These are phyloP conservation scores for Rhinatrema bivittatum DNA, from an alignment of 2,797 vertebrate species.

Conservation along the genomic window DNA sequence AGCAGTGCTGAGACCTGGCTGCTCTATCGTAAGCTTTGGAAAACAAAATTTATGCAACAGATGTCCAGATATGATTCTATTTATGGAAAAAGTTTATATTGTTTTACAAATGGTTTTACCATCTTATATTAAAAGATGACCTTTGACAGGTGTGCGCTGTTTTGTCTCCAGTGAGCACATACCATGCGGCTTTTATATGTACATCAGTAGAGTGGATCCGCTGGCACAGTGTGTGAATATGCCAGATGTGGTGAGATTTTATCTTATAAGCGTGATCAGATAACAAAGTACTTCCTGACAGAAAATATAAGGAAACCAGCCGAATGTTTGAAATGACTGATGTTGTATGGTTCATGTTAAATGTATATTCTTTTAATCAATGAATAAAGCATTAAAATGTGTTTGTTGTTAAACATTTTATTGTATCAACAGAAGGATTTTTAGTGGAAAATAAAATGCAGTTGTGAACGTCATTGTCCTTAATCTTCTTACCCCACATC, in stretches of 20 bases:
- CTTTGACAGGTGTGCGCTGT: slow-evolving; percentile 85
- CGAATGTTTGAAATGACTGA: slow-evolving; percentile 89
- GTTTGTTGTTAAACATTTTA: slow-evolving; percentile 52
- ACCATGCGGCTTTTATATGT: slow-evolving; percentile 87
- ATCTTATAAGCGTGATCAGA: slow-evolving; percentile 79
- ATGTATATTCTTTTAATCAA: slow-evolving; percentile 98
- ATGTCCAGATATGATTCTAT: slow-evolving; percentile 89
- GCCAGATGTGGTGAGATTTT: slow-evolving; percentile 83
- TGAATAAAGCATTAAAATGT: slow-evolving; percentile 92
- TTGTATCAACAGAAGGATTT: slow-evolving; percentile 48
- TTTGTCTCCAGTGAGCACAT: slow-evolving; percentile 88
- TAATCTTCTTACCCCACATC: too few relatives aligned
- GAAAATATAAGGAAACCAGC: slow-evolving; percentile 83
- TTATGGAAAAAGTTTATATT: slow-evolving; percentile 93
- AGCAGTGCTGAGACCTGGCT: slow-evolving; percentile 96
- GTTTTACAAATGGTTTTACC: slow-evolving; percentile 92
- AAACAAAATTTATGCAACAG: slow-evolving; percentile 78
- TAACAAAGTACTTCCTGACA: slow-evolving; percentile 68
- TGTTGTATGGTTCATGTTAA: slow-evolving; percentile 92
- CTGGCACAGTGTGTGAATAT: slow-evolving; percentile 75
- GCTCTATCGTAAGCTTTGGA: slow-evolving; percentile 87
- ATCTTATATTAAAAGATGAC: slow-evolving; percentile 89
- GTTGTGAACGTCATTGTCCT: too few relatives aligned
- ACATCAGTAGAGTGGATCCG: slow-evolving; percentile 82
- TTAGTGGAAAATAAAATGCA: slow-evolving; percentile 32